phyloP scores from a whole-genome alignment of 2,113 vertebrate genomes.

The Arizona elegans region DNA sequence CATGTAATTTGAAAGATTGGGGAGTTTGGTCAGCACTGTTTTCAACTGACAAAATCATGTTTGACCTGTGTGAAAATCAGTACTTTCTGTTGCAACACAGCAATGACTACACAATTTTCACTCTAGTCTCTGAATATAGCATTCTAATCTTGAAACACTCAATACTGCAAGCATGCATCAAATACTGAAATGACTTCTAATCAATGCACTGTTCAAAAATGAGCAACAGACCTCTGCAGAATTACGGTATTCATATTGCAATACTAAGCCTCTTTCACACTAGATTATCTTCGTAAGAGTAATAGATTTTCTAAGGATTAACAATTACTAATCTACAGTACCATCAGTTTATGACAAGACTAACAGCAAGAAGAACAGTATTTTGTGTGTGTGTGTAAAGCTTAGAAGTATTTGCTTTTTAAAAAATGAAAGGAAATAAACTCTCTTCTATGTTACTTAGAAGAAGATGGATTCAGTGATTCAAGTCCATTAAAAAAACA shows the following conservation, averaged over 20 bases:
- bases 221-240: not conserved
- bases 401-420: not conserved
- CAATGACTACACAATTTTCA: not conserved
- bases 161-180: not conserved
- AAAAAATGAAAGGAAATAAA: not conserved
- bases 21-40: not conserved
- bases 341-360: not conserved
- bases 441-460: constrained; percentile 34
- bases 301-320: constrained; percentile 7
- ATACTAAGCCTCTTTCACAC: not conserved
- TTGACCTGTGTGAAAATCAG: not conserved
- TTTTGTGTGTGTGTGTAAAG: no score
- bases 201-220: not conserved
- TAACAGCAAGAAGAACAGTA: not conserved
- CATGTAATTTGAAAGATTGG: not conserved
- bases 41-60: not conserved
- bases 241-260: not conserved
- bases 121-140: not conserved
- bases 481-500: constrained; percentile 39
- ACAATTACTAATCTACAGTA: not conserved
- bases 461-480: constrained; percentile 34
- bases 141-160: not conserved
- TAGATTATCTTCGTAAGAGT: constrained; percentile 3
- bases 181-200: not conserved
- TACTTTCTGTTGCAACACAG: not conserved